These are phyloP conservation scores for Mythimna loreyi DNA, from an alignment of 2,888 invertebrate genomes.

Conservation along the genomic window DNA sequence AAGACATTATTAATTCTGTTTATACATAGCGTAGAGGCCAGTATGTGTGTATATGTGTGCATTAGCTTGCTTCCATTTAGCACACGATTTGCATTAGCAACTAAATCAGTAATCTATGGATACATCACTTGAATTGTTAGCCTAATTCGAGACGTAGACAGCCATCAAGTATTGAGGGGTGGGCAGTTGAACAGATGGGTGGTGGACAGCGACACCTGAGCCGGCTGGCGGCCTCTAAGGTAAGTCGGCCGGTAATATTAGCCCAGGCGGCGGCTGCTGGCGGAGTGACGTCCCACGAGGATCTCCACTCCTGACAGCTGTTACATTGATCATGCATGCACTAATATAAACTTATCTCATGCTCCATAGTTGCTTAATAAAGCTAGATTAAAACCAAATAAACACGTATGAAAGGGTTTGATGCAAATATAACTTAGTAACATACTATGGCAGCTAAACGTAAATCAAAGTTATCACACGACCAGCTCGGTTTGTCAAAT, in stretches of 20 bases:
- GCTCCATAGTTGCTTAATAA: not conserved
- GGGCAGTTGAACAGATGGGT: slow-evolving; percentile 67
- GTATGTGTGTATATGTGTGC: slow-evolving; percentile 22
- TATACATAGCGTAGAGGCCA: slow-evolving; percentile 31
- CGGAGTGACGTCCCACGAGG: slow-evolving; percentile 38
- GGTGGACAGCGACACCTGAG: slow-evolving; percentile 64
- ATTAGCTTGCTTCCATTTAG: slow-evolving; percentile 48
- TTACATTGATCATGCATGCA: slow-evolving; percentile 40
- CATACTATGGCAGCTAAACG: not conserved
- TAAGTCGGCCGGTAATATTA: slow-evolving; percentile 76
- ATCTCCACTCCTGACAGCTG: slow-evolving; percentile 25
- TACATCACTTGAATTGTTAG: slow-evolving; percentile 68
- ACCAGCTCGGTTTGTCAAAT: slow-evolving; percentile 56
- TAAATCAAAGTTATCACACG: slow-evolving; percentile 19
- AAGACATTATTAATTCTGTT: slow-evolving; percentile 45
- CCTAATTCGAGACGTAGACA: slow-evolving; percentile 80
- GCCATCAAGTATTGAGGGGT: slow-evolving; percentile 84
- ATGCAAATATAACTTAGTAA: not conserved
- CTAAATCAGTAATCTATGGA: slow-evolving; percentile 72
- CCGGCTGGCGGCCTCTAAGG: slow-evolving; percentile 53
- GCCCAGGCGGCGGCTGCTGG: slow-evolving; percentile 55
- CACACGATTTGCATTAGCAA: slow-evolving; percentile 63
- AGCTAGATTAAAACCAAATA: not conserved
- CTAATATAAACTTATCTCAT: slow-evolving; percentile 7
- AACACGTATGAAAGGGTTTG: not conserved